Percentiles rank a stretch among this genome's conserved stretches.
phyloP scores from a whole-genome alignment of 2,888 invertebrate genomes.

The Aspidiotus destructor region DNA sequence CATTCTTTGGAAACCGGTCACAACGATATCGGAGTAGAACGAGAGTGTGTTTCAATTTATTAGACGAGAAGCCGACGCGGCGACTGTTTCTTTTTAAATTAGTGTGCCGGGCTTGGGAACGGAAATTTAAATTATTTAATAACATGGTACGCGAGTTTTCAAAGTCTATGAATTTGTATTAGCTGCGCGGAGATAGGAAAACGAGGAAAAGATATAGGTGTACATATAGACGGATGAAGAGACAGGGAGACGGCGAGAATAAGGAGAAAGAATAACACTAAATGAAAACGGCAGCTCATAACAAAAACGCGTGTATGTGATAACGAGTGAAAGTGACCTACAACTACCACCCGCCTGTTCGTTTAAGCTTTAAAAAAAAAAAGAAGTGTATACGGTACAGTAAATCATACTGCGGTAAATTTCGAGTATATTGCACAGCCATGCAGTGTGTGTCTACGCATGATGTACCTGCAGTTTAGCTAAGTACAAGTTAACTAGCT shows the following conservation, averaged over 20 bases:
- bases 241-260: background rate
- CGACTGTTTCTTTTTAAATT: background rate
- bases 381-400: no score
- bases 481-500: no score
- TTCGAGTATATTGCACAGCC: no score
- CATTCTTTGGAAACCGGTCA: background rate
- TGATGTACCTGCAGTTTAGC: no score
- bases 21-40: background rate
- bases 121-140: slow-evolving; percentile 20
- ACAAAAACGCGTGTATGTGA: slow-evolving; percentile 23
- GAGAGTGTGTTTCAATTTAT: background rate
- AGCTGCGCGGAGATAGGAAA: no score
- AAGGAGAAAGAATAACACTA: no score
- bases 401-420: no score
- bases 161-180: background rate
- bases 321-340: slow-evolving; percentile 32
- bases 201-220: background rate
- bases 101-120: slow-evolving; percentile 11
- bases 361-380: no score
- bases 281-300: slow-evolving; percentile 4
- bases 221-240: background rate
- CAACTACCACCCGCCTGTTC: slow-evolving; percentile 8
- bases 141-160: slow-evolving; percentile 3
- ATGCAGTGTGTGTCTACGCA: no score
- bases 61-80: background rate